Base-by-base conservation (phyloP, 2,113 vertebrate genomes). In the Erpornis zantholeuca region DNA sequence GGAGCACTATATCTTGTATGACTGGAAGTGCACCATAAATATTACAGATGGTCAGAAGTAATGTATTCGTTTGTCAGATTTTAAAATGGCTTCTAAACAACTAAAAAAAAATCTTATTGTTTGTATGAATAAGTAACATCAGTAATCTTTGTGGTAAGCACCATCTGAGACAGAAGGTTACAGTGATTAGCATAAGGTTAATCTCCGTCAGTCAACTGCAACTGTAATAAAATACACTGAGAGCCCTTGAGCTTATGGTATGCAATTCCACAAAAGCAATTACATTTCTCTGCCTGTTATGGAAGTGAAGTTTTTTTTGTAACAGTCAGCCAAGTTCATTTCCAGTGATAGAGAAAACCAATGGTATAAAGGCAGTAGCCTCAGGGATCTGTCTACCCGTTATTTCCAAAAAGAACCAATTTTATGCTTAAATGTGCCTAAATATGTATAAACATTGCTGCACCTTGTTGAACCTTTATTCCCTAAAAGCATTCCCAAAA, bases 231-330 rank as follows among this genome's bases (percentile, higher is more conserved):
- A 87, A 88, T 49, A 61, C 24, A 72, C 23, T 12, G 35, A 78
- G 12, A 93, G 24, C 61, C 45, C 72, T 82, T 82, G 73, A 86
- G 69, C n/a, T 84, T 29, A 86, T 3, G 7, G 23, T 53, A 59
- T 49, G 16, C 28, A 38, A 63, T 59, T 70, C 53, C 84, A 60
- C 64, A 90, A 96, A 97, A 95, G 59, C 73, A 93, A 85, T 95
- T 95, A 80, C 33, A 50, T 89, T 91, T 92, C 70, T 82, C 86
- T 59, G 68, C 44, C 56, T 82, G 24, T 65, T 59, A 14, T 33
- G 80, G 22, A 73, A 91, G 23, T 35, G 11, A 90, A 47, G 15
- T 9, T 50, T 50, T 83, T 81, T 71, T 87, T 42, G 75, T 59
- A 29, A 82, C 29, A 61, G 49, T 6, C 63, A 90, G 27, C 11